phyloP scores from a whole-genome alignment of 2,113 vertebrate genomes.

The Deroptyus accipitrinus region DNA sequence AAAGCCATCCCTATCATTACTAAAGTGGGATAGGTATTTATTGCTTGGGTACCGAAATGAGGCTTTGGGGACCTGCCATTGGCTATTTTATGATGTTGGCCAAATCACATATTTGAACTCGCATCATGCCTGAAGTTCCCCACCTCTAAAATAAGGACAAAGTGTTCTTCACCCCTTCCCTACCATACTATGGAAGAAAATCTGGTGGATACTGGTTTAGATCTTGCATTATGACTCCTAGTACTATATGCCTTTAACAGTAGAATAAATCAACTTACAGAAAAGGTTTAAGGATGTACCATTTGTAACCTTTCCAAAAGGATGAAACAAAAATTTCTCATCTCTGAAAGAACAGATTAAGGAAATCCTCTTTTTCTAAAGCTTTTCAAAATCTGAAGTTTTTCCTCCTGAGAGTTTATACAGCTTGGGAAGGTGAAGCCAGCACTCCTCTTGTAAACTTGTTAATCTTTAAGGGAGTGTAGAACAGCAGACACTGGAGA shows the following conservation, averaged over 20 bases:
- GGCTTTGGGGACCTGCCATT: not conserved
- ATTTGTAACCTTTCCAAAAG: not conserved
- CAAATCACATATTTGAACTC: not conserved
- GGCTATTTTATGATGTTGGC: not conserved
- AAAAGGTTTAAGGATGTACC: not conserved
- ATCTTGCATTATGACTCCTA: not conserved
- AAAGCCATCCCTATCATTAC: not conserved
- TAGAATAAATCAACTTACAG: not conserved
- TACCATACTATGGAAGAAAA: not conserved
- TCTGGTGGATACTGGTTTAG: not conserved
- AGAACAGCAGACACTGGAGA: not conserved
- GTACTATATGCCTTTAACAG: not conserved
- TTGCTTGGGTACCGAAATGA: not conserved
- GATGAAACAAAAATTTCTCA: not conserved
- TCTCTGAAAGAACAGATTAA: not conserved
- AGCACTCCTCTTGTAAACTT: not conserved
- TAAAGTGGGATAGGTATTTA: not conserved
- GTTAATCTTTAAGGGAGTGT: not conserved
- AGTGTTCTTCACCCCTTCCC: not conserved
- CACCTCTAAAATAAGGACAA: not conserved
- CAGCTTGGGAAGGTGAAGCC: not conserved
- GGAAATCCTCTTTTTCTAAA: not conserved
- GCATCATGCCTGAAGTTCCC: not conserved
- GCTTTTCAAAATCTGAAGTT: not conserved
- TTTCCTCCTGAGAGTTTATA: not conserved